phyloP scores from a whole-genome alignment of 2,888 invertebrate species.

The Oxyteleia sp. region DNA sequence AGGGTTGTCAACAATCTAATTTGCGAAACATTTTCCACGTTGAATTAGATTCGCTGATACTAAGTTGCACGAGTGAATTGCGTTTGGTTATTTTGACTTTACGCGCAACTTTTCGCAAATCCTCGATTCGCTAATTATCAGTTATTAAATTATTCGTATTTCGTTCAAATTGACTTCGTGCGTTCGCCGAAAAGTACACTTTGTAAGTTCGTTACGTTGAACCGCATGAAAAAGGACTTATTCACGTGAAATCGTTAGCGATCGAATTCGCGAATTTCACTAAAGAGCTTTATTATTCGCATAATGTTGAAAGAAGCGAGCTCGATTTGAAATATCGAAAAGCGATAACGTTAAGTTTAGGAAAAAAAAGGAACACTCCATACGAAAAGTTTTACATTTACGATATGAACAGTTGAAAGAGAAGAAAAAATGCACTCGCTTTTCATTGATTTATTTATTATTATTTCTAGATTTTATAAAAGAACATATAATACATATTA shows the following conservation, averaged over 20 bases:
- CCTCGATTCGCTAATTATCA: slow-evolving; percentile 5
- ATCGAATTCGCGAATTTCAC: slow-evolving; percentile 22
- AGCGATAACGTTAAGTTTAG: slow-evolving; percentile 40
- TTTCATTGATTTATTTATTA: slow-evolving; percentile 83
- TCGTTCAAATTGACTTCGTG: slow-evolving; percentile 9
- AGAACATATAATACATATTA: slow-evolving; percentile 86
- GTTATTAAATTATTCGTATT: slow-evolving; percentile 21
- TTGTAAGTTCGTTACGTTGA: slow-evolving; percentile 4
- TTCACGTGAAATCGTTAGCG: slow-evolving; percentile 17
- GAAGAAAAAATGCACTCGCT: slow-evolving; percentile 23
- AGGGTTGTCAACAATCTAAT: slow-evolving; percentile 68
- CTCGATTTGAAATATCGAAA: slow-evolving; percentile 27
- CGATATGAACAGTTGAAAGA: background rate
- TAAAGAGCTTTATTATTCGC: slow-evolving; percentile 34
- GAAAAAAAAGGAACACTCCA: slow-evolving; percentile 10
- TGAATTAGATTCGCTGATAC: slow-evolving; percentile 44
- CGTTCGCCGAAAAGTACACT: slow-evolving; percentile 8
- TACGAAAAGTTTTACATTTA: slow-evolving; percentile 15
- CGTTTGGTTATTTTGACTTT: slow-evolving; percentile 24
- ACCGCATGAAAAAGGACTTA: slow-evolving; percentile 5
- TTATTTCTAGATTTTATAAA: slow-evolving; percentile 85
- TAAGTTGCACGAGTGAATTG: slow-evolving; percentile 31
- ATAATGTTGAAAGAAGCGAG: slow-evolving; percentile 22
- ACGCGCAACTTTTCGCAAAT: slow-evolving; percentile 14
- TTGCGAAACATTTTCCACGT: slow-evolving; percentile 54